Conservation (phyloP, 2,797 vertebrate genomes). For the Brachymystax lenok region DNA sequence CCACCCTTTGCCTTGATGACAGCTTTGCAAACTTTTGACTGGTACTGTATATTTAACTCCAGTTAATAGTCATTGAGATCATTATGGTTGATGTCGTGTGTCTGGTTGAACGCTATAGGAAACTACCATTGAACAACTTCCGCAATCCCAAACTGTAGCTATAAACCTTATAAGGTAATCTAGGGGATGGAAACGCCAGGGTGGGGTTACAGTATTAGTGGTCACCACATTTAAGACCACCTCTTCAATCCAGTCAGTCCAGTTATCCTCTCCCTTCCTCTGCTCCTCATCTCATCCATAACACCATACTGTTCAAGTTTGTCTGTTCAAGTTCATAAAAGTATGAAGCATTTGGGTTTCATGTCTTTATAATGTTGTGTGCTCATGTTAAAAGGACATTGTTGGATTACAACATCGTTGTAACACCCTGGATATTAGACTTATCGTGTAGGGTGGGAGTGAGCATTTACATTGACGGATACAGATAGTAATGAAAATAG, state of each 20-base stretch:
- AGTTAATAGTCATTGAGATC: slow-evolving; percentile 51
- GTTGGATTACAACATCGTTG: neutral
- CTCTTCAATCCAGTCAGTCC: slow-evolving; percentile 60
- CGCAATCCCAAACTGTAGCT: too few species aligned
- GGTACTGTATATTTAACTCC: slow-evolving; percentile 43
- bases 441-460: too few species aligned
- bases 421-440: too few species aligned
- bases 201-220: slow-evolving; percentile 30
- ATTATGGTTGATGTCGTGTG: slow-evolving; percentile 27
- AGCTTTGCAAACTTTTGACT: too few species aligned
- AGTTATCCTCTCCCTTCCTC: slow-evolving; percentile 19
- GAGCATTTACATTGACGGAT: neutral
- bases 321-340: neutral
- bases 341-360: neutral
- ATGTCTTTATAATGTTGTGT: neutral
- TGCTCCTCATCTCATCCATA: neutral
- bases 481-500: neutral
- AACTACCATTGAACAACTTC: neutral
- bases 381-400: neutral
- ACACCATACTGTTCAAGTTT: neutral
- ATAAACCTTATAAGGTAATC: slow-evolving; percentile 15
- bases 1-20: too few species aligned
- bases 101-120: slow-evolving; percentile 44
- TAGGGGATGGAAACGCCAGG: slow-evolving; percentile 37
- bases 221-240: slow-evolving; percentile 44